Evolutionary conservation across 2,113 vertebrate genomes (phyloP), one percentile per base, ranked within the genome.

Genomic region (Arvicanthis niloticus): DNA sequence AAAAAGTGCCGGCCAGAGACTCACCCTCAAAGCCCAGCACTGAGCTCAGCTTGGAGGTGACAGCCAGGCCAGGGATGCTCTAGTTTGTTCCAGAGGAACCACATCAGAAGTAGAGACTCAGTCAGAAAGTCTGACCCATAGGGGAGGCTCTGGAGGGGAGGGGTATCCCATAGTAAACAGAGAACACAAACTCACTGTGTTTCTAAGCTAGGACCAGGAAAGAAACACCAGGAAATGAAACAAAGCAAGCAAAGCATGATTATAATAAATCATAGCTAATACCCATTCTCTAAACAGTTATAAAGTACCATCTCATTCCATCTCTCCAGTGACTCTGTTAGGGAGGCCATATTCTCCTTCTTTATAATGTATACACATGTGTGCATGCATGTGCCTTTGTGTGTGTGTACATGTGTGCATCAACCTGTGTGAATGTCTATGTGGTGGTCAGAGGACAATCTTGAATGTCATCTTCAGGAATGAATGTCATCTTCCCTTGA

Each of bases 1-100:
- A 98, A 97, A 98, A 98, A 98, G 95, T 97, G 92, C 96, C 68
- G 97, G 97, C 96, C 93, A 93, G 96, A 97, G 98, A 98, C 94
- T 97, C 96, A 98, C 93, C 96, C 98, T 98, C 97, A 98, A 98
- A 98, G 98, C 98, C 96, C 92, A 96, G 97, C 37, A 88, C 98
- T 98, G 94, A 98, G 95, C 98, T 97, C 88, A 62, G 91, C 96
- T 75, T 68, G 70, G 96, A 98, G 96, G 98, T 98, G 98, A 98
- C 92, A 94, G 96, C 96, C 97, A 97, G 98, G 87, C 91, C 34
- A 0, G 73, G 96, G 98, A 73, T 76, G 56, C 94, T 96, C 82
- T 87, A 51, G 40, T 89, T 88, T 78, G 76, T 90, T 93, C 96
- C 92, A 93, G 91, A 53, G n/a, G 93, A 96, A 86, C 87, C 95